Base-by-base conservation (phyloP, 2,113 vertebrate genomes). In the Fulmarus glacialis region DNA sequence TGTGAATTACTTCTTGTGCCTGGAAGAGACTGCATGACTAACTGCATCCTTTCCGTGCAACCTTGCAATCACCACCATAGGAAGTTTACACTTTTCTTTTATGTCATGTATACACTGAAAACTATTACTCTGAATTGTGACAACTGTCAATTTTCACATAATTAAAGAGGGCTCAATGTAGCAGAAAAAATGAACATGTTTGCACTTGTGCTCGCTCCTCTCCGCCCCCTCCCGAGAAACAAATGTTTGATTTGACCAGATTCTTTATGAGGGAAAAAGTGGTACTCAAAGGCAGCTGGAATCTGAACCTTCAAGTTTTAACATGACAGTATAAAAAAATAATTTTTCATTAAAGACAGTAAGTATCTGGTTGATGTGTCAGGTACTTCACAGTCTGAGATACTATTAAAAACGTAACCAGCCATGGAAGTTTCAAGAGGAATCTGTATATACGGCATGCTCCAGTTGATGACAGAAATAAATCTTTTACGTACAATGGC, bases 401-500 rank as follows among this genome's bases (percentile, higher is more conserved):
- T 93, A 53, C 0, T 74, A 82, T 83, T 92, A 78, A 89, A 95
- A 93, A 90, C 70, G 40, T 67, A 77, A 91, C 59, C 81, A 96
- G 71, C 78, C 74, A 43, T 26, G 23, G 32, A 93, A 68, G 60
- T 75, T 96, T 89, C 90, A 48, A 27, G 50, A 95, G 71, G 59
- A 66, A 78, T 85, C 62, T 87, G 92, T 95, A 86, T 92, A 64
- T 93, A 82, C 73, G 94, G 82, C 3, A 12, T 36, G 78, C 90
- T 96, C 55, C 84, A 84, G 92, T 27, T 95, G 45, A 93, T 64
- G 97, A 97, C 96, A 97, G 95, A 98, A 98, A 97, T 97, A 98
- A 53, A 93, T 96, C 91, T 94, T 94, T 96, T 93, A 95, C 96
- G 97, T 97, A 97, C 96, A 87, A 96, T 60, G 73, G 95, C 97